Evolutionary conservation across 2,797 vertebrate genomes (phyloP).

Genomic region (Trachops cirrhosus): DNA sequence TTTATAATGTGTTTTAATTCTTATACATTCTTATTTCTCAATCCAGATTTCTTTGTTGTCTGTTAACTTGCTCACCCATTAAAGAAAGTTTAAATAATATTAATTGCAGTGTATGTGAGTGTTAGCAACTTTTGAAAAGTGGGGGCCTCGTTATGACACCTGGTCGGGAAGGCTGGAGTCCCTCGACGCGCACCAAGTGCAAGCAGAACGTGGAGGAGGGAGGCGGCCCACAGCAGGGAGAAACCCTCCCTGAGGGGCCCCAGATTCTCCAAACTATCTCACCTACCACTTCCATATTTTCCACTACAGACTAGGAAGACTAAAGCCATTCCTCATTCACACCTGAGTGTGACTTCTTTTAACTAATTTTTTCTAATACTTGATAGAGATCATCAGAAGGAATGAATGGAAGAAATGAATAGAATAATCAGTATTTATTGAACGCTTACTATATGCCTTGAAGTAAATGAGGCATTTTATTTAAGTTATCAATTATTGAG

Average conservation of each 20-base stretch:
- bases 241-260: neutral
- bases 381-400: neutral
- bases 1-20: neutral
- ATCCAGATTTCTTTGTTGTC: constrained; percentile 44
- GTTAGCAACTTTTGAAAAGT: neutral
- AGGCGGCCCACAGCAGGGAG: neutral
- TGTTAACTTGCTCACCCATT: neutral
- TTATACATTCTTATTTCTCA: neutral
- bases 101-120: neutral
- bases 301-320: neutral
- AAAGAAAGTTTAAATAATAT: constrained; percentile 14
- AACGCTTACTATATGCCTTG: neutral
- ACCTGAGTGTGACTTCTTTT: neutral
- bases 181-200: neutral
- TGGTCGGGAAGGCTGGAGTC: neutral
- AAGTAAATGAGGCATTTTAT: neutral
- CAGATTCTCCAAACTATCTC: neutral
- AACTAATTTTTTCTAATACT: neutral
- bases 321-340: neutral
- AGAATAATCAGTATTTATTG: neutral
- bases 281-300: neutral
- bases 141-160: neutral
- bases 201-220: neutral
- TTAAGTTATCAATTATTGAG: neutral
- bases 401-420: neutral